Percentiles rank a stretch among this genome's conserved stretches.
These are phyloP conservation scores for Vanessa tameamea DNA, from an alignment of 1,140 invertebrate species.

Conservation along the genomic window DNA sequence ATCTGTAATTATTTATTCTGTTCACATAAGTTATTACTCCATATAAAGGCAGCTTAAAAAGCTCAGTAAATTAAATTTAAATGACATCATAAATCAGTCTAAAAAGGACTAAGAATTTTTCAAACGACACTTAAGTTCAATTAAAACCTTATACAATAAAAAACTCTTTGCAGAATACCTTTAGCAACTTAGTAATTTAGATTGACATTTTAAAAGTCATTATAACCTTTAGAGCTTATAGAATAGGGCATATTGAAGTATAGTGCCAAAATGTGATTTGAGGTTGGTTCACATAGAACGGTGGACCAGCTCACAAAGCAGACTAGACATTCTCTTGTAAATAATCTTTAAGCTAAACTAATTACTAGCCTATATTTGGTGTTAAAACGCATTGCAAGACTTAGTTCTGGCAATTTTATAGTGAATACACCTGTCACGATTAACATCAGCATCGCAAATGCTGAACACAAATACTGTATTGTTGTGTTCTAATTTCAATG, in stretches of 20 bases:
- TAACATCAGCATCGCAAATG: too few relatives aligned
- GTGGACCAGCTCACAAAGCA: not conserved
- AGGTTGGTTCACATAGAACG: not conserved
- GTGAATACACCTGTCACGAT: too few relatives aligned
- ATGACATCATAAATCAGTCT: slow-evolving; percentile 1
- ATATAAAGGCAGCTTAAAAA: not conserved
- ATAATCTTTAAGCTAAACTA: too few relatives aligned
- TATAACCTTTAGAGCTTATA: slow-evolving; percentile 3
- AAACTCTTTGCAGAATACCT: not conserved
- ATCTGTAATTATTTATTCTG: too few relatives aligned
- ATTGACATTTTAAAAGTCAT: slow-evolving; percentile 7
- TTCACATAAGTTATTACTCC: too few relatives aligned
- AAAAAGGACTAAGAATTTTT: slow-evolving; percentile 8
- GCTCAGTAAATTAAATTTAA: not conserved
- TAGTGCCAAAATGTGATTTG: not conserved
- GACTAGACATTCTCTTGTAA: too few relatives aligned
- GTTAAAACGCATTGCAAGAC: too few relatives aligned
- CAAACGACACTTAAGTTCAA: not conserved
- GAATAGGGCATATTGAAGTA: not conserved
- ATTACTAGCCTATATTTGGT: too few relatives aligned
- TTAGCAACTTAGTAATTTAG: not conserved
- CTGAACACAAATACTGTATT: too few relatives aligned
- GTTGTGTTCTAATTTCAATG: too few relatives aligned
- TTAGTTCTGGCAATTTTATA: too few relatives aligned
- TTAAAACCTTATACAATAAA: not conserved